These are phyloP conservation scores for Alcis repandata DNA, from an alignment of 2,888 invertebrate genomes.

Conservation along the genomic window DNA sequence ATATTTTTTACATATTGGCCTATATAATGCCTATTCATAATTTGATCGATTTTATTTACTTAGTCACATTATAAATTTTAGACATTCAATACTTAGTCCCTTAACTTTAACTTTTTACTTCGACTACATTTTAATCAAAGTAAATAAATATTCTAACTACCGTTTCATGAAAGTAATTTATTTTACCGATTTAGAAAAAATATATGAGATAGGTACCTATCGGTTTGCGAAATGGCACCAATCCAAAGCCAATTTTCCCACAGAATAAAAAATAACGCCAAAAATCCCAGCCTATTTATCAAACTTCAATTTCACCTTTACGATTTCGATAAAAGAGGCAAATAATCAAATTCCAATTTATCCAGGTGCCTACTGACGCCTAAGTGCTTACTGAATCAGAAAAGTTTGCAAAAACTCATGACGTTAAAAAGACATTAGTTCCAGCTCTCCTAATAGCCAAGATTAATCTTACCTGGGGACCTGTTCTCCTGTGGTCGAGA, in stretches of 20 bases:
- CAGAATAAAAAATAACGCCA: neutral
- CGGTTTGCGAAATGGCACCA: neutral
- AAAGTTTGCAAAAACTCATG: conserved; percentile 25
- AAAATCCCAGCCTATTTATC: neutral
- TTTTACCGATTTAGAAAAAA: no score
- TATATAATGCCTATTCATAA: no score
- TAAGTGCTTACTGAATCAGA: conserved; percentile 25
- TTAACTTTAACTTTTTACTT: no score
- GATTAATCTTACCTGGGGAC: conserved; percentile 32
- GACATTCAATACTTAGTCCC: no score
- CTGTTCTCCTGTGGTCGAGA: neutral
- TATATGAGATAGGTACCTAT: neutral
- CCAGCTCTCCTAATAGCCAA: conserved; percentile 32
- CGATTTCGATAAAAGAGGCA: conserved; percentile 14
- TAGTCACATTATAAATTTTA: no score
- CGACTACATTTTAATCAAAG: no score
- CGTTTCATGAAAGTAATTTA: no score
- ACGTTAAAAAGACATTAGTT: conserved; percentile 38
- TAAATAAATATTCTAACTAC: no score
- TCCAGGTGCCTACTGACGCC: conserved; percentile 17
- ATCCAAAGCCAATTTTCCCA: neutral
- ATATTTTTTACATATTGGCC: no score
- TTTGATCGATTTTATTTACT: no score
- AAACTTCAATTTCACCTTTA: conserved; percentile 8
- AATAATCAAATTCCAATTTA: conserved; percentile 17